Evolutionary conservation across 2,113 vertebrate genomes (phyloP).

Genomic region (Syngnathus scovelli): DNA sequence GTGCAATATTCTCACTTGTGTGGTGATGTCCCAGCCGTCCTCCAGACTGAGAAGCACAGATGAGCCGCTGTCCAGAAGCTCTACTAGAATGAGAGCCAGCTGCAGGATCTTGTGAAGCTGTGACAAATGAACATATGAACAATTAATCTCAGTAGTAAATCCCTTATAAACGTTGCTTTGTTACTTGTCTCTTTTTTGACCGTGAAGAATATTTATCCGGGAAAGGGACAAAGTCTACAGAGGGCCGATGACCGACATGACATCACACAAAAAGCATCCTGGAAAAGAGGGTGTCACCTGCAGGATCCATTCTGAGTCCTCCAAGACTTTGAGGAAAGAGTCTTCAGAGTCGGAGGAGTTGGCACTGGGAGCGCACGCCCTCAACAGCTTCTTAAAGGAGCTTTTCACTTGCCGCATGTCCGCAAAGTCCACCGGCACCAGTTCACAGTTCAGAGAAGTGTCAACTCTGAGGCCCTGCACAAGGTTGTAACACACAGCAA

Average conservation of each 20-base stretch:
- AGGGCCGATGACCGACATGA: conserved; percentile 40
- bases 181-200: too few relatives aligned
- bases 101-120: conserved; percentile 95
- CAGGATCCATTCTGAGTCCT: conserved; percentile 93
- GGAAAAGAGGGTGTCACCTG: conserved; percentile 72
- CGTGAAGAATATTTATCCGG: conserved; percentile 23
- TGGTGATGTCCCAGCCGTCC: conserved; percentile 96
- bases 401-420: conserved; percentile 90
- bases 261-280: not conserved
- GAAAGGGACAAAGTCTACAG: conserved; percentile 28
- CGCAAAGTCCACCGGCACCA: conserved; percentile 94
- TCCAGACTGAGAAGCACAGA: conserved; percentile 93
- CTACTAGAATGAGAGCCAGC: conserved; percentile 82
- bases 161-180: not conserved
- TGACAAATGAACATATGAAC: conserved; percentile 46
- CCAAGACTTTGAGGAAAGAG: conserved; percentile 88
- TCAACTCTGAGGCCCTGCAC: conserved; percentile 87
- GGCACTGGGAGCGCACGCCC: conserved; percentile 88
- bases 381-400: conserved; percentile 93
- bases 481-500: conserved; percentile 15
- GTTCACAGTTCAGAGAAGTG: conserved; percentile 89
- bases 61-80: conserved; percentile 90
- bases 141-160: conserved; percentile 6
- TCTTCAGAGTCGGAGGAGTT: conserved; percentile 80
- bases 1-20: conserved; percentile 78